Percentiles rank a stretch among this genome's conserved stretches.
These are phyloP conservation scores for Eupeodes luniger DNA, from an alignment of 2,888 invertebrate genomes.

Conservation along the genomic window DNA sequence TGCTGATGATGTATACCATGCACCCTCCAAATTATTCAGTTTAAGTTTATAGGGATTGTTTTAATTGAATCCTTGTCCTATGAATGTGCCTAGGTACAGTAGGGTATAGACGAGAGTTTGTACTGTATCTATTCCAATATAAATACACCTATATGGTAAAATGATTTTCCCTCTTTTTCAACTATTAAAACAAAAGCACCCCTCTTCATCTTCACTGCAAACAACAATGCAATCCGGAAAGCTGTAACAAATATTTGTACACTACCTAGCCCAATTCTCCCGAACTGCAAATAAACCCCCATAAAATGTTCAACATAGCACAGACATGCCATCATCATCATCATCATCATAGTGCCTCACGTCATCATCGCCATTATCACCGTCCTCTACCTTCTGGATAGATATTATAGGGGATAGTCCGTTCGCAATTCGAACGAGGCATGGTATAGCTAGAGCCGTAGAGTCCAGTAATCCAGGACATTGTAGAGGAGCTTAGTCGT, in stretches of 20 bases:
- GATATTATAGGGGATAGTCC: background rate
- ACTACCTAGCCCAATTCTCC: slow-evolving; percentile 47
- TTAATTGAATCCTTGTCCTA: slow-evolving; percentile 62
- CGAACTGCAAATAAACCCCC: slow-evolving; percentile 55
- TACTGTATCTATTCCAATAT: slow-evolving; percentile 12
- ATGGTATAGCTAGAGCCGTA: too few relatives aligned
- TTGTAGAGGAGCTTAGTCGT: background rate
- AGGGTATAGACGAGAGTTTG: background rate
- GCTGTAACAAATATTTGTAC: slow-evolving; percentile 70
- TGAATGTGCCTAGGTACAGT: background rate
- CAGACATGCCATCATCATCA: background rate
- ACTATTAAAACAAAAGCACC: slow-evolving; percentile 45
- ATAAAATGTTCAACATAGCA: slow-evolving; percentile 5
- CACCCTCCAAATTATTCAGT: background rate
- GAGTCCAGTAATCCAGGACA: background rate
- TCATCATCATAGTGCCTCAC: slow-evolving; percentile 32
- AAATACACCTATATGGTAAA: slow-evolving; percentile 9
- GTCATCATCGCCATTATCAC: slow-evolving; percentile 46
- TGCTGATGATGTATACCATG: background rate
- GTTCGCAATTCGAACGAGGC: background rate
- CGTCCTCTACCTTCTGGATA: background rate
- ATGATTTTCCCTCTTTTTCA: slow-evolving; percentile 54
- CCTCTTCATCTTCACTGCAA: slow-evolving; percentile 35
- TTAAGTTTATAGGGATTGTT: slow-evolving; percentile 9
- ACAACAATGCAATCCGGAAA: slow-evolving; percentile 67